Percentiles rank a stretch among this genome's conserved stretches.
Conservation (phyloP, 2,888 invertebrate species). For the Cheilosia urbana region DNA sequence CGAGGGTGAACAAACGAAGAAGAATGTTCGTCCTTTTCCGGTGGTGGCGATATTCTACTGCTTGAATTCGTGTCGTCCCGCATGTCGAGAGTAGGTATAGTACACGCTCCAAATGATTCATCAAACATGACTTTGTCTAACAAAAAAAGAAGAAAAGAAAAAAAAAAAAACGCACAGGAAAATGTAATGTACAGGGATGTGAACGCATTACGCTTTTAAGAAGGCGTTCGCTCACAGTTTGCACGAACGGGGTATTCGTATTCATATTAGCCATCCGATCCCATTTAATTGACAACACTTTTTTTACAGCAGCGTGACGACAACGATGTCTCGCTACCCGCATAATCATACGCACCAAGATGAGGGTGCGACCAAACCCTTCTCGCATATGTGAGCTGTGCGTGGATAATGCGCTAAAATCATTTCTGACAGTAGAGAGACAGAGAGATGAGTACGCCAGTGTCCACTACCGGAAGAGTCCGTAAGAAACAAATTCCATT, state of each 20-base stretch:
- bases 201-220: slow-evolving; percentile 44
- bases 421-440: not conserved
- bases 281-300: slow-evolving; percentile 62
- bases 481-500: slow-evolving; percentile 21
- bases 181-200: slow-evolving; percentile 55
- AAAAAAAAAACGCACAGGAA: slow-evolving; percentile 27
- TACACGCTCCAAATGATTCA: slow-evolving; percentile 72
- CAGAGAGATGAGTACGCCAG: not conserved
- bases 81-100: slow-evolving; percentile 32
- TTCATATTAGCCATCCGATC: slow-evolving; percentile 50
- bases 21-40: slow-evolving; percentile 42
- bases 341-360: slow-evolving; percentile 55
- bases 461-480: slow-evolving; percentile 65
- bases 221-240: slow-evolving; percentile 41
- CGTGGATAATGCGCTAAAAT: slow-evolving; percentile 59
- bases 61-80: slow-evolving; percentile 59
- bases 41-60: not conserved
- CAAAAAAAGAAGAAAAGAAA: slow-evolving; percentile 14
- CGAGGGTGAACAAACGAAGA: slow-evolving; percentile 53
- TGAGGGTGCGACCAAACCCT: slow-evolving; percentile 62
- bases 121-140: slow-evolving; percentile 66
- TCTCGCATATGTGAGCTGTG: slow-evolving; percentile 47
- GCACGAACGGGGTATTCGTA: slow-evolving; percentile 37
- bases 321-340: slow-evolving; percentile 59
- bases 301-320: slow-evolving; percentile 50